Conservation (phyloP, 2,888 invertebrate species). For the Onthophagus sagittarius region DNA sequence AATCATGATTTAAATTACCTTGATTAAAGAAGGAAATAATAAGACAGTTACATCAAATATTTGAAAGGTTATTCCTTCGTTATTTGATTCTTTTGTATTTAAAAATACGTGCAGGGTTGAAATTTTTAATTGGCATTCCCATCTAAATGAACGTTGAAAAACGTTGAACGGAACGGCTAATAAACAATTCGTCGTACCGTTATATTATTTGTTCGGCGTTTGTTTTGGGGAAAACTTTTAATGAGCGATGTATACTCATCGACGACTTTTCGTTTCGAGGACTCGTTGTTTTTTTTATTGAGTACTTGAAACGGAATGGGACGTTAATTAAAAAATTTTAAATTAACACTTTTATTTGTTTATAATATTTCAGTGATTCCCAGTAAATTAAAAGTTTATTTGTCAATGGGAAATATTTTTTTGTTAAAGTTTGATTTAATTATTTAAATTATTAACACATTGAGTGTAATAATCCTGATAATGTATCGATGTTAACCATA, state of each 20-base stretch:
- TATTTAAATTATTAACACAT: background rate
- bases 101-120: background rate
- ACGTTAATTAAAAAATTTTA: background rate
- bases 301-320: background rate
- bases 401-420: too few relatives aligned
- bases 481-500: background rate
- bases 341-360: background rate
- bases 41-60: too few relatives aligned
- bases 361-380: background rate
- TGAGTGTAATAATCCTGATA: background rate
- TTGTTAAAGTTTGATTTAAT: too few relatives aligned
- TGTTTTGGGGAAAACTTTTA: constrained; percentile 23
- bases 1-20: too few relatives aligned
- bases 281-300: background rate
- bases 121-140: background rate
- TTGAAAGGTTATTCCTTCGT: too few relatives aligned
- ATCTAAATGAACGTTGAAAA: background rate
- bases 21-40: too few relatives aligned
- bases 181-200: background rate
- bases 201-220: constrained; percentile 9
- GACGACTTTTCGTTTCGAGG: constrained; percentile 11
- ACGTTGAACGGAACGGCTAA: background rate
- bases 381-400: too few relatives aligned
- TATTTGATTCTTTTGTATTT: background rate
- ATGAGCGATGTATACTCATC: constrained; percentile 23